phyloP scores from a whole-genome alignment of 2,888 invertebrate genomes.

The Catocala sponsa region DNA sequence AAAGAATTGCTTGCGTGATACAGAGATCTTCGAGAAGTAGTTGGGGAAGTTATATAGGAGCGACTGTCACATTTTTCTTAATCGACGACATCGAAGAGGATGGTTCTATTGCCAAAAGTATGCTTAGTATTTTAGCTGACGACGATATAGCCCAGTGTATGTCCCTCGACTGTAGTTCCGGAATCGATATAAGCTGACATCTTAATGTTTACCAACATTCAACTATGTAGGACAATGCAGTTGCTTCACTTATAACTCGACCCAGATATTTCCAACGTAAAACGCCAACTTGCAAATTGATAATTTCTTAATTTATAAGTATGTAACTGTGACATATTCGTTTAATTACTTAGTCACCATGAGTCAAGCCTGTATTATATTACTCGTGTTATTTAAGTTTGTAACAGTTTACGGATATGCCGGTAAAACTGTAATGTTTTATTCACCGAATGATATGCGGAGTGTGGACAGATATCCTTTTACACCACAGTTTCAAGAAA shows the following conservation, averaged over 20 bases:
- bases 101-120: constrained; percentile 72
- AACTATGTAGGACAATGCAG: constrained; percentile 66
- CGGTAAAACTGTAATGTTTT: constrained; percentile 61
- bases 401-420: constrained; percentile 45
- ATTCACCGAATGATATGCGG: constrained; percentile 64
- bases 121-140: constrained; percentile 78
- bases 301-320: constrained; percentile 49
- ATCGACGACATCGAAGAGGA: constrained; percentile 80
- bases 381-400: constrained; percentile 54
- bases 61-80: constrained; percentile 77
- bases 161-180: constrained; percentile 81
- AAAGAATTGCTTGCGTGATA: constrained; percentile 78
- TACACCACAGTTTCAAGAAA: constrained; percentile 37
- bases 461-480: constrained; percentile 48
- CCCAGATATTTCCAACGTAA: constrained; percentile 59
- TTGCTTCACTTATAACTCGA: constrained; percentile 55
- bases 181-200: constrained; percentile 82
- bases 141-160: constrained; percentile 83
- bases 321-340: constrained; percentile 47
- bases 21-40: constrained; percentile 67
- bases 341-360: constrained; percentile 56
- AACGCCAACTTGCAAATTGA: constrained; percentile 62
- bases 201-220: constrained; percentile 65
- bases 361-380: constrained; percentile 55
- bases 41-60: constrained; percentile 77